Percentiles rank a stretch among this genome's conserved stretches.
phyloP scores from a whole-genome alignment of 2,888 invertebrate genomes.

The Eumacrocentrus americanus region DNA sequence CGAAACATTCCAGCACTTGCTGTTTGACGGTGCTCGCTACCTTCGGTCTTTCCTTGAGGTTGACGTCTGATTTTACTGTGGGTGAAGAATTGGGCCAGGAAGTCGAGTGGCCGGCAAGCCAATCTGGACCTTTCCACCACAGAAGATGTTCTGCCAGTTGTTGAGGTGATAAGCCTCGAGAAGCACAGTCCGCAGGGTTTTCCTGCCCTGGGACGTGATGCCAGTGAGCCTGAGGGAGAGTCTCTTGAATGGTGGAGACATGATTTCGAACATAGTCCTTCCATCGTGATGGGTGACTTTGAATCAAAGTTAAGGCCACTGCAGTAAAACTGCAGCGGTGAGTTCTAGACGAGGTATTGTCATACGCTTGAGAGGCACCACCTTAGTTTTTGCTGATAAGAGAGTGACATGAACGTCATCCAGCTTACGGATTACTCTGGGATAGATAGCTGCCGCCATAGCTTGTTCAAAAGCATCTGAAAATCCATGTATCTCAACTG shows the following conservation, averaged over 20 bases:
- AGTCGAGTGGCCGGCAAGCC: too few species aligned
- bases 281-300: conserved; percentile 33
- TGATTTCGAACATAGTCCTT: conserved; percentile 42
- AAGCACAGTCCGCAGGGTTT: conserved; percentile 30
- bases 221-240: conserved; percentile 4
- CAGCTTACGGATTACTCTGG: too few species aligned
- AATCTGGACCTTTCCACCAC: too few species aligned
- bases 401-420: not conserved
- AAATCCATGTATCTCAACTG: conserved; percentile 26
- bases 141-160: conserved; percentile 10
- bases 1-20: too few species aligned
- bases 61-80: too few species aligned
- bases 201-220: too few species aligned
- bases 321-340: conserved; percentile 31
- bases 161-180: conserved; percentile 3
- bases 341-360: conserved; percentile 43
- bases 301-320: conserved; percentile 32
- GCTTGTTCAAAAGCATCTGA: conserved; percentile 26
- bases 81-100: too few species aligned
- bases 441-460: conserved; percentile 15
- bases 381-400: conserved; percentile 20
- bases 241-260: conserved; percentile 34
- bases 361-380: conserved; percentile 29
- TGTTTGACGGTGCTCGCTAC: too few species aligned
- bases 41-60: too few species aligned